phyloP scores from a whole-genome alignment of 1,140 invertebrate species.

The Monomorium pharaonis region DNA sequence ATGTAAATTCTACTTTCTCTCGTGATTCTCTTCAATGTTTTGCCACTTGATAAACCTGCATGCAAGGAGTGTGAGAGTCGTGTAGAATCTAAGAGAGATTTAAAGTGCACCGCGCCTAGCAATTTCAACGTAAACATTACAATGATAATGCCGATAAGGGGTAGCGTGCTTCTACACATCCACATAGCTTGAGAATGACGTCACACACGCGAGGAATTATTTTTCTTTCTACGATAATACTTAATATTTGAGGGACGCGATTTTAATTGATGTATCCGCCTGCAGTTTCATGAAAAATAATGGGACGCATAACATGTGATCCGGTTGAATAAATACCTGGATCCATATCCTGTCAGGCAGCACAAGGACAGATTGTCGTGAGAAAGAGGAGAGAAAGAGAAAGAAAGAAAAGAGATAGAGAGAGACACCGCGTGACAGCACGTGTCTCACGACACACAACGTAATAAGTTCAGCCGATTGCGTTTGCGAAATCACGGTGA shows the following conservation, averaged over 20 bases:
- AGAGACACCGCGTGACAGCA: neutral
- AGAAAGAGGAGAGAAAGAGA: neutral
- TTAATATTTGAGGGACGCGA: neutral
- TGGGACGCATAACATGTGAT: neutral
- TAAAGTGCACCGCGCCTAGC: neutral
- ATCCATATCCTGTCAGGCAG: slow-evolving; percentile 76
- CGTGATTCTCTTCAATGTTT: neutral
- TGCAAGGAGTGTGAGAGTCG: neutral
- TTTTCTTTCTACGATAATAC: neutral
- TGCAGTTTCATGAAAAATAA: neutral
- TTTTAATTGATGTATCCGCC: neutral
- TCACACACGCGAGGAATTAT: neutral
- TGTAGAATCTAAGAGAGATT: neutral
- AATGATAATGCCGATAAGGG: slow-evolving; percentile 13
- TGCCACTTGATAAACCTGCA: neutral
- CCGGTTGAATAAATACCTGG: slow-evolving; percentile 73
- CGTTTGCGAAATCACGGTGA: neutral
- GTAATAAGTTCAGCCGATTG: neutral
- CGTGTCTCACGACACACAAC: neutral
- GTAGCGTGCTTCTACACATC: neutral
- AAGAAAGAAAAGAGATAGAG: neutral
- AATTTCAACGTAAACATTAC: slow-evolving; percentile 1
- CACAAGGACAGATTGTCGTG: slow-evolving; percentile 48
- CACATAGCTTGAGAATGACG: neutral
- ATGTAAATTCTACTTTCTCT: neutral